Conservation (phyloP, 2,797 vertebrate genomes). For the Hydrocynus forskahlii region DNA sequence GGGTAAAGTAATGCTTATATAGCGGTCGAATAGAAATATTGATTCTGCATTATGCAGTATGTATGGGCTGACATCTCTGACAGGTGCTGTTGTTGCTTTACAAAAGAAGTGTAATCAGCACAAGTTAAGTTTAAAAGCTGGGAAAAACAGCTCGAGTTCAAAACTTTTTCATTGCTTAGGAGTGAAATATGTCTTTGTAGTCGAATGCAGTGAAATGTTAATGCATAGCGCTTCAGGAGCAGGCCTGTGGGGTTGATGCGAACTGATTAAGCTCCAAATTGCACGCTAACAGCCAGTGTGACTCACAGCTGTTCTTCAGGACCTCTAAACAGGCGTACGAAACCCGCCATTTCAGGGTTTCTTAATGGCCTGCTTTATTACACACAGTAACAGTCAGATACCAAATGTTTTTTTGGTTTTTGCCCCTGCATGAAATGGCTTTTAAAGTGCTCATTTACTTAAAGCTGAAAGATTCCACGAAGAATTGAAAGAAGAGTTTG, state of each 20-base stretch:
- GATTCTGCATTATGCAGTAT: constrained; percentile 4
- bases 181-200: constrained; percentile 22
- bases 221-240: constrained; percentile 16
- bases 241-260: constrained; percentile 5
- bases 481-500: neutral
- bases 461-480: neutral
- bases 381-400: constrained; percentile 9
- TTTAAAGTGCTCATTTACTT: constrained; percentile 3
- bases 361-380: constrained; percentile 10
- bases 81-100: neutral
- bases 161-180: neutral
- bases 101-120: constrained; percentile 6
- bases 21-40: neutral
- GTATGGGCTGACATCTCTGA: constrained; percentile 6
- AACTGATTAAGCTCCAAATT: constrained; percentile 34
- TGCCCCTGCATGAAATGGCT: constrained; percentile 13
- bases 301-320: constrained; percentile 31
- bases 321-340: constrained; percentile 14
- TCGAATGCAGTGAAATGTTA: constrained; percentile 37
- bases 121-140: neutral
- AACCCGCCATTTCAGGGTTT: constrained; percentile 16
- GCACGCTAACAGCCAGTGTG: constrained; percentile 30
- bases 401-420: constrained; percentile 2
- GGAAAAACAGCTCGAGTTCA: neutral
- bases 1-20: neutral